Evolutionary conservation across 1,140 invertebrate species (phyloP), one percentile per base, ranked within the genome.

Genomic region (Micrasema longulum): DNA sequence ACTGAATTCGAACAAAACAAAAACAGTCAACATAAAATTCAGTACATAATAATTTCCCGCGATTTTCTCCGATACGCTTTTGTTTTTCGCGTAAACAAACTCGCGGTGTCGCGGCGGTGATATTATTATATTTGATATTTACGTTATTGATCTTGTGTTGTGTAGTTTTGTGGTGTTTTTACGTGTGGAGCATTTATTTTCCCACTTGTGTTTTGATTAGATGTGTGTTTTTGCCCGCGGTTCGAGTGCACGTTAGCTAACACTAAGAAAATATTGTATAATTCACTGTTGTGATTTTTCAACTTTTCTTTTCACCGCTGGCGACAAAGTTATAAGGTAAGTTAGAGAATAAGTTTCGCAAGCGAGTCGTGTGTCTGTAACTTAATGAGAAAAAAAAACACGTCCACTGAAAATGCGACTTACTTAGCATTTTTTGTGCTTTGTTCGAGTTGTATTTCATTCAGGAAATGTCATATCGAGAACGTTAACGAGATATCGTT

Each of bases 1-100:
- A 60, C 55, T 41, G n/a, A 53, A 23, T 3, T 41, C 55, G 55
- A 41, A 31, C 3, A 31, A 60, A 60, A 60, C 55, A 60, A 60
- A 60, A 60, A 60, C 55, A 60, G 18, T 60, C 6, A 14, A 20
- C 52, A 18, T 14, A 16, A 38, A 18, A 43, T 41, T 53, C 50
- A 35, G 10, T 22, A 22, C n/a, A 60, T 38, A 43, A 9, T 20
- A 18, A 60, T 20, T 22, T 41, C 35, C 55, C 35, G 36, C 55
- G 35, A 41, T 60, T 60, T 60, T 60, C 16, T 38, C 31, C 36
- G 36, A 60, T 60, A 60, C 55, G 55, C 35, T 60, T 60, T 41
- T 60, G 55, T 60, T 60, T 60, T 41, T 60, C 5, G 10, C 14
- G 18, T 16, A 60, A 60, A 60, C 55, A 41, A 43, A 18, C 4